phyloP scores from a whole-genome alignment of 2,113 vertebrate species.

The Rhodinocichla rosea region DNA sequence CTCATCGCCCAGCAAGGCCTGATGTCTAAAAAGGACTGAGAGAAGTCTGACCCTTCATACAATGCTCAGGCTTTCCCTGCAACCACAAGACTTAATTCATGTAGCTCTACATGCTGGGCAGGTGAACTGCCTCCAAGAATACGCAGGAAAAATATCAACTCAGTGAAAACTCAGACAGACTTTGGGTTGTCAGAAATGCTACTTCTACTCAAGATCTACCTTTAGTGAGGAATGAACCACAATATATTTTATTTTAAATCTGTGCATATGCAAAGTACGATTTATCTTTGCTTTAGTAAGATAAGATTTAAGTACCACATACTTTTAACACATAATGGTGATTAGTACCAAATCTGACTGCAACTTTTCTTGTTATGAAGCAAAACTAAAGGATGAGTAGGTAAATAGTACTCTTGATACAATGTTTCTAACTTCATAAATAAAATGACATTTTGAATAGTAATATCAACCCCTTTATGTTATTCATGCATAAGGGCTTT shows the following conservation, averaged over 20 bases:
- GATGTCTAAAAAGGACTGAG: neutral
- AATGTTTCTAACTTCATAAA: neutral
- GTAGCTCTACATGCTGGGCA: neutral
- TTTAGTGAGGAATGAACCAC: neutral
- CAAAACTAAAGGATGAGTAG: neutral
- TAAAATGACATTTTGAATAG: neutral
- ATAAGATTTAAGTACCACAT: neutral
- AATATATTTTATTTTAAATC: neutral
- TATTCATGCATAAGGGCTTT: neutral
- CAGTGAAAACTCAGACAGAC: neutral
- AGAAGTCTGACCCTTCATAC: neutral
- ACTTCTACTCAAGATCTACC: neutral
- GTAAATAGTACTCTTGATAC: neutral
- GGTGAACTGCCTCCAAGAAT: neutral
- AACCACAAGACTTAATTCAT: neutral
- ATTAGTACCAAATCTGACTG: neutral
- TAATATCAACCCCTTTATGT: neutral
- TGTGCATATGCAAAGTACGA: neutral
- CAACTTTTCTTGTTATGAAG: neutral
- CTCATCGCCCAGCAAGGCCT: neutral
- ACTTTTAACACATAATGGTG: neutral
- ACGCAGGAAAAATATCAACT: neutral
- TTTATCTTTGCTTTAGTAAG: neutral
- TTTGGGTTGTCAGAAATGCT: neutral
- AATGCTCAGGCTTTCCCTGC: neutral